Percentiles rank a stretch among this genome's conserved stretches.
Conservation (phyloP, 2,888 invertebrate genomes). For the Ophonus ardosiacus region DNA sequence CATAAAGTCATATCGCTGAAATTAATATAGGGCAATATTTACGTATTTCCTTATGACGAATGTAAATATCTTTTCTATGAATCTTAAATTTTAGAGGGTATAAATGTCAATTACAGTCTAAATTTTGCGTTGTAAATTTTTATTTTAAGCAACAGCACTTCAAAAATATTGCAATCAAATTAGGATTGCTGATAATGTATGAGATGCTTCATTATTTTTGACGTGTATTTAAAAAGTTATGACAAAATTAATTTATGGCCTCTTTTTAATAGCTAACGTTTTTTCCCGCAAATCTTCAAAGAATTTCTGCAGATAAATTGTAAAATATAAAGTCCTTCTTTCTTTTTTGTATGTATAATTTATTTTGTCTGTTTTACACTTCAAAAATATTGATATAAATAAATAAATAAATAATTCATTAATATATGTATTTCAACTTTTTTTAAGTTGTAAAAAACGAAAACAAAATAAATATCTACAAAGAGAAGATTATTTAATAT, state of each 20-base stretch:
- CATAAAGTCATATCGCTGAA: neutral
- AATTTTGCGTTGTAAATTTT: neutral
- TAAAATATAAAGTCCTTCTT: neutral
- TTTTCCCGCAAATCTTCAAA: neutral
- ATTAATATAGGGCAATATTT: neutral
- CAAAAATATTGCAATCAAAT: neutral
- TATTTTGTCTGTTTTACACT: neutral
- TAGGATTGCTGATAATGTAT: neutral
- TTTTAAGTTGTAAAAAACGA: neutral
- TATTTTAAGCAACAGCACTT: neutral
- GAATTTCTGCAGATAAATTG: neutral
- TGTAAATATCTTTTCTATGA: neutral
- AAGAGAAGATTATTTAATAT: no score
- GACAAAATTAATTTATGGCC: neutral
- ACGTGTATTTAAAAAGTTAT: conserved; percentile 25
- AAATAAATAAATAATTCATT: neutral
- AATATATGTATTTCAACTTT: neutral
- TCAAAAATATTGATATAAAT: neutral
- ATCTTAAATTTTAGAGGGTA: neutral
- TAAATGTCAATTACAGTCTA: neutral
- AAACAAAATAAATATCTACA: neutral
- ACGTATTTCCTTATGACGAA: conserved; percentile 2
- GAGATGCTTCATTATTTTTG: conserved; percentile 9
- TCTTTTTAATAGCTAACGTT: neutral
- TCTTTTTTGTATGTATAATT: neutral